Base-by-base conservation (phyloP, 1,140 invertebrate species). In the Temnothorax nylanderi region DNA sequence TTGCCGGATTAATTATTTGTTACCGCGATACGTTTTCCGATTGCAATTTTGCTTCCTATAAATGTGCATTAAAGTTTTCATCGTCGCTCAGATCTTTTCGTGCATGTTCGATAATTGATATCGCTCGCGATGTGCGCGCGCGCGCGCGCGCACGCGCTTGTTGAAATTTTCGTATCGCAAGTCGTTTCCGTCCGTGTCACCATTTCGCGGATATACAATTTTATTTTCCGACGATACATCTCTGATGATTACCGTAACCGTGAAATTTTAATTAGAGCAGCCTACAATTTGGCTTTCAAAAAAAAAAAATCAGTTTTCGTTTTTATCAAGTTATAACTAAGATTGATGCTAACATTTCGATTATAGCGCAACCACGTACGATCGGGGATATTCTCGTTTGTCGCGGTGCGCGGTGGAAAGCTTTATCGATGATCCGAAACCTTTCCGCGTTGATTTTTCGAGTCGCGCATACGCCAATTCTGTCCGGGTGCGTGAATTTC, bases 1-100 rank as follows among this genome's bases (percentile, higher is more conserved):
- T 21, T 74, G 54, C 13, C 51, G 51, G 67, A 82, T 82, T 82
- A 82, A 82, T 82, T 82, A 82, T 82, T 82, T 16, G 67, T 47
- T 58, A 47, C 37, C 54, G 32, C 56, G 26, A 74, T 60, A 47
- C 54, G 49, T 75, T 84, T 74, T 26, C 69, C 54, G 26, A 74
- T 26, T 60, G 34, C 67, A 60, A 82, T 82, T 84, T 62, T 44
- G 26, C 69, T 75, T 60, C 62, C 80, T 74, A 62, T 21, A 75
- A 84, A 82, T 82, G 37, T 37, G 11, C 16, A 72, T 81, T 58
- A 56, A 32, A 74, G 67, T 21, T 47, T 60, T 60, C 47, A 69
- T 60, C 64, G 16, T 69, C 32, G 41, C 11, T 74, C 34, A 37
- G 34, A 81, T 71, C 49, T 58, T 44, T 34, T 37, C 34, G 41